These are phyloP conservation scores for Andrena cerasifolii DNA, from an alignment of 1,140 invertebrate genomes.

Conservation along the genomic window DNA sequence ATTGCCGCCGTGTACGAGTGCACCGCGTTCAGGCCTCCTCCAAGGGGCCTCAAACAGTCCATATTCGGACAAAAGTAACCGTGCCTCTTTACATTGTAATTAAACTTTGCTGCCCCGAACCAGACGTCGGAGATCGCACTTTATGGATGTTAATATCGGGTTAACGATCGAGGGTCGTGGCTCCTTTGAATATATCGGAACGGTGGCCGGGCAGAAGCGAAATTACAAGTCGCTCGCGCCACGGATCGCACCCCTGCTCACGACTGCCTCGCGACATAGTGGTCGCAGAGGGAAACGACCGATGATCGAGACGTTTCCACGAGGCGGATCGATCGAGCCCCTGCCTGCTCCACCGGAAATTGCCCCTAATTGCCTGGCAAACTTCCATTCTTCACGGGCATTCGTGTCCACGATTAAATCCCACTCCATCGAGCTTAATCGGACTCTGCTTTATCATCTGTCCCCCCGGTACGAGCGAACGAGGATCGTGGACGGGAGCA, in stretches of 20 bases:
- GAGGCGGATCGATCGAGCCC: constrained; percentile 21
- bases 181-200: constrained; percentile 25
- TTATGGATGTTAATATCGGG: constrained; percentile 49
- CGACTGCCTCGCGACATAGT: background rate
- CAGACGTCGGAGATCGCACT: constrained; percentile 17
- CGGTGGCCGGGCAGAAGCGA: constrained; percentile 18
- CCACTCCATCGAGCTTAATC: constrained; percentile 21
- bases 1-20: constrained; percentile 23
- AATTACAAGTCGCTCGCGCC: constrained; percentile 28
- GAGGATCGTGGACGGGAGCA: too few relatives aligned
- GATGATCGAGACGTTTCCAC: constrained; percentile 19
- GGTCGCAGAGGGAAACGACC: constrained; percentile 6
- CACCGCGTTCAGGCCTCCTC: background rate
- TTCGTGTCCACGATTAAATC: constrained; percentile 23
- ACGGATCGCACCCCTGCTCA: background rate
- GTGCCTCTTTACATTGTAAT: constrained; percentile 21
- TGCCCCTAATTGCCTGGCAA: constrained; percentile 34
- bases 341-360: constrained; percentile 31
- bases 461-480: too few relatives aligned
- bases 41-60: background rate
- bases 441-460: constrained; percentile 23
- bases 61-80: constrained; percentile 20
- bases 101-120: background rate
- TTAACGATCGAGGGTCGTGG: constrained; percentile 29
- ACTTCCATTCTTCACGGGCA: constrained; percentile 23